Evolutionary conservation across 2,113 vertebrate species (phyloP), one percentile per base, ranked within the genome.

Genomic region (Taxidea taxus): DNA sequence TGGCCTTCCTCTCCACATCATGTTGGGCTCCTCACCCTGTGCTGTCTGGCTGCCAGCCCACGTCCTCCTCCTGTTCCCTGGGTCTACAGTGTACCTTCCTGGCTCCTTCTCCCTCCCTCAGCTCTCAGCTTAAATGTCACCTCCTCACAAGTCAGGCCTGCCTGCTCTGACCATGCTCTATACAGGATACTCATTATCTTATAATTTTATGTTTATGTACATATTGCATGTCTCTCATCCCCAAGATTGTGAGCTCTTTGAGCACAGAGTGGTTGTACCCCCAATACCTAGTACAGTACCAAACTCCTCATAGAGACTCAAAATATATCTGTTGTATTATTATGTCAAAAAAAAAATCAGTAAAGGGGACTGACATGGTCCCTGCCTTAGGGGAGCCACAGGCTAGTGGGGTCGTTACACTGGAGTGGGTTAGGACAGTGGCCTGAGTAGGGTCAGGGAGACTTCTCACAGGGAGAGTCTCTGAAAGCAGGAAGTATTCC

Each of bases 251-350:
- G 29, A 77, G n/a, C 70, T 91, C 49, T 87, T 77, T 82, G 37
- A 82, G 47, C 72, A 68, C 23, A 78, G 31, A 51, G 62, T 14
- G 56, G 9, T 82, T 39, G 54, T 47, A 91, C 58, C 14, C 1
- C 39, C 27, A 66, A 13, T 49, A 42, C 16, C 49, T 83, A 34
- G 14, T 86, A 20, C 34, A 72, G 47, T 49, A 58, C 18, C 2
- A 1, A 93, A 66, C 20, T 91, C 58, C n/a, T 64, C 68, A 42
- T 3, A 51, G 64, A 89, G 56, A 44, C 42, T 91, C 51, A 91
- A 68, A 89, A 66, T 91, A n/a, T 37, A 92, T 58, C 64, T 81
- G 4, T 87, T 96, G 70, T 96, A 74, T 64, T 87, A 25, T 54
- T 97, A 18, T 87, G 60, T 74, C 27, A 83, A 90, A 89, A 49